phyloP scores from a whole-genome alignment of 2,797 vertebrate genomes.

The Anguilla megastoma region DNA sequence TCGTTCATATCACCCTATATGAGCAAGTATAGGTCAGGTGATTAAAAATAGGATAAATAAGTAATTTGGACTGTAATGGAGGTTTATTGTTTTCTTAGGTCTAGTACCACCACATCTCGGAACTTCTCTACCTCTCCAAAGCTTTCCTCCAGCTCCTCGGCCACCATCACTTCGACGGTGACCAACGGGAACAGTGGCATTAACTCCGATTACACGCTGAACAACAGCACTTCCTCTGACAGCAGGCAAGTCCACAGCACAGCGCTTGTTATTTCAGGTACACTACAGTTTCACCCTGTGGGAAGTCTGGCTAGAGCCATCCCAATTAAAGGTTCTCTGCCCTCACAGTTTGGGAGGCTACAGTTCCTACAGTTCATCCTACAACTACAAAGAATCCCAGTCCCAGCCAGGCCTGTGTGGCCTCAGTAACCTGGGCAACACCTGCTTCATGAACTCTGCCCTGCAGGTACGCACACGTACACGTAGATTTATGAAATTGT shows the following conservation, averaged over 20 bases:
- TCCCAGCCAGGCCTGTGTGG: conserved; percentile 91
- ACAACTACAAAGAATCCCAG: conserved; percentile 87
- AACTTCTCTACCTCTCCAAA: conserved; percentile 93
- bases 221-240: conserved; percentile 82
- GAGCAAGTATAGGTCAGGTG: not conserved
- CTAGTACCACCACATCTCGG: conserved; percentile 86
- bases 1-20: not conserved
- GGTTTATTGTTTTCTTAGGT: conserved; percentile 70
- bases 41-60: not conserved
- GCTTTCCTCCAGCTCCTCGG: conserved; percentile 85
- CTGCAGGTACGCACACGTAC: conserved; percentile 79
- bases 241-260: conserved; percentile 65
- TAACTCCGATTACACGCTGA: conserved; percentile 83
- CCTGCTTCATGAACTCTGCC: conserved; percentile 98
- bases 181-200: conserved; percentile 90
- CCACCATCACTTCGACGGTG: conserved; percentile 84
- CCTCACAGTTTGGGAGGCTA: conserved; percentile 79
- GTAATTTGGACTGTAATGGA: not conserved
- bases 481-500: not conserved
- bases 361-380: conserved; percentile 84
- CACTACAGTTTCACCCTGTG: not conserved
- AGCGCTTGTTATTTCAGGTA: not conserved
- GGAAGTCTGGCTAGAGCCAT: not conserved
- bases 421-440: conserved; percentile 95
- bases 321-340: not conserved